These are phyloP conservation scores for Halcyon senegalensis DNA, from an alignment of 2,113 vertebrate species.

Conservation along the genomic window DNA sequence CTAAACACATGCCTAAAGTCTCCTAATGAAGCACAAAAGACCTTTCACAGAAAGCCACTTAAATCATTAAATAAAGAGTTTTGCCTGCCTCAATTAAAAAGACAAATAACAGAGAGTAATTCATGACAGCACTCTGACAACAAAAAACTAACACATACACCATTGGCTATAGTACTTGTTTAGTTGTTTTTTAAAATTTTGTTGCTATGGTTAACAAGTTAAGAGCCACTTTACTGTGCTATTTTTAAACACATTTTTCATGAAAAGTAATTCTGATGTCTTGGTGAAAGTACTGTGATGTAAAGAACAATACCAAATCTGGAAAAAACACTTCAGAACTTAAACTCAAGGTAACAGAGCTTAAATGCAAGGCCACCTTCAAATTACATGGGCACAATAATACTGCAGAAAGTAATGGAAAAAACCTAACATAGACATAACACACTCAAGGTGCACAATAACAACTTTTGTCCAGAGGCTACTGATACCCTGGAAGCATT, in stretches of 20 bases:
- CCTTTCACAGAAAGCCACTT: background rate
- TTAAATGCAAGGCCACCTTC: background rate
- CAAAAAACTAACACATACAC: background rate
- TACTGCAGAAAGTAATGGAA: background rate
- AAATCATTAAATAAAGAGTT: background rate
- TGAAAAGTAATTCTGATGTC: background rate
- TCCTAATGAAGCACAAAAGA: background rate
- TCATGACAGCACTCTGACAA: background rate
- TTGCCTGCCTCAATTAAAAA: background rate
- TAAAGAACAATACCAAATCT: background rate
- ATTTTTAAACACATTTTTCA: background rate
- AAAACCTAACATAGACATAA: background rate
- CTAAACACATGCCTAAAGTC: background rate
- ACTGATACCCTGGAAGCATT: background rate
- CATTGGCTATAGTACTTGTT: background rate
- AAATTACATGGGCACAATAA: background rate
- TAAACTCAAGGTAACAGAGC: background rate
- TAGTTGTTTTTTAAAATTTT: background rate
- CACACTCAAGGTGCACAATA: background rate
- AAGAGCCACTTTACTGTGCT: background rate
- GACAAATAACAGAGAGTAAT: background rate
- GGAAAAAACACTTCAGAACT: background rate
- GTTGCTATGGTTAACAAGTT: background rate
- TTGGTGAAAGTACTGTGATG: background rate
- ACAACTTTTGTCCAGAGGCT: background rate